Evolutionary conservation across 2,888 invertebrate genomes (phyloP).

Genomic region (Drosophila gaucha): DNA sequence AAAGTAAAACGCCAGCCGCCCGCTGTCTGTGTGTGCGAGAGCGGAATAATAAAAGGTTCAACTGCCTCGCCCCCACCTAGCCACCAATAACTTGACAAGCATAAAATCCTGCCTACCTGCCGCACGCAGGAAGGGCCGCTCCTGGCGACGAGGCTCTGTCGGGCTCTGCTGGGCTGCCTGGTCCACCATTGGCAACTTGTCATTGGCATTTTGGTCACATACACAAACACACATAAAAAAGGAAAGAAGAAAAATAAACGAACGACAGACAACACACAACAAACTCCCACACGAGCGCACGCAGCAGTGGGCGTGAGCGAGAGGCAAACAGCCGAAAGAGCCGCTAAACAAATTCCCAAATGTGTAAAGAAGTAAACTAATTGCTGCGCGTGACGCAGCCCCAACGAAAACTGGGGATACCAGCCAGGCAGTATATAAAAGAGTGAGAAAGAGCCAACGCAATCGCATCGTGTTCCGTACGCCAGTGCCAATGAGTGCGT

Average conservation of each 20-base stretch:
- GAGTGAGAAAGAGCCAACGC: conserved; percentile 45
- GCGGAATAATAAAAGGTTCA: conserved; percentile 60
- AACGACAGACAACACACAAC: conserved; percentile 50
- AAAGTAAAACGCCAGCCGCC: conserved; percentile 29
- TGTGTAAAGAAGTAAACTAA: conserved; percentile 82
- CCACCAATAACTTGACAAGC: not conserved
- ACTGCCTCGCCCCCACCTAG: not conserved
- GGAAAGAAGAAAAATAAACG: conserved; percentile 34
- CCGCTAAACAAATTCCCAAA: conserved; percentile 78
- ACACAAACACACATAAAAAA: conserved; percentile 82
- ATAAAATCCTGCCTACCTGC: conserved; percentile 10
- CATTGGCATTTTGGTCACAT: conserved; percentile 84
- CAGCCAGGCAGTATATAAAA: conserved; percentile 57
- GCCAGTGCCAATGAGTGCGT: conserved; percentile 13
- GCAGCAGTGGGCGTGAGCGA: conserved; percentile 28
- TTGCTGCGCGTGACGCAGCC: conserved; percentile 83
- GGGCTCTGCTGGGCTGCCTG: conserved; percentile 18
- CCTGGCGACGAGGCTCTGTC: conserved; percentile 18
- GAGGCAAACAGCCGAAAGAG: conserved; percentile 51
- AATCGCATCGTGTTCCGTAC: conserved; percentile 1
- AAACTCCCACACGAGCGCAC: conserved; percentile 45
- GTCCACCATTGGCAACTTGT: conserved; percentile 75
- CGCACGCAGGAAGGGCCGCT: conserved; percentile 29
- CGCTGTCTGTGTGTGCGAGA: conserved; percentile 60
- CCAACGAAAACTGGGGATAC: conserved; percentile 56